A percentile compares a stretch with the other conserved stretches of the same genome.
These are phyloP conservation scores for Tachycineta bicolor DNA, from an alignment of 2,113 vertebrate species.

Conservation along the genomic window DNA sequence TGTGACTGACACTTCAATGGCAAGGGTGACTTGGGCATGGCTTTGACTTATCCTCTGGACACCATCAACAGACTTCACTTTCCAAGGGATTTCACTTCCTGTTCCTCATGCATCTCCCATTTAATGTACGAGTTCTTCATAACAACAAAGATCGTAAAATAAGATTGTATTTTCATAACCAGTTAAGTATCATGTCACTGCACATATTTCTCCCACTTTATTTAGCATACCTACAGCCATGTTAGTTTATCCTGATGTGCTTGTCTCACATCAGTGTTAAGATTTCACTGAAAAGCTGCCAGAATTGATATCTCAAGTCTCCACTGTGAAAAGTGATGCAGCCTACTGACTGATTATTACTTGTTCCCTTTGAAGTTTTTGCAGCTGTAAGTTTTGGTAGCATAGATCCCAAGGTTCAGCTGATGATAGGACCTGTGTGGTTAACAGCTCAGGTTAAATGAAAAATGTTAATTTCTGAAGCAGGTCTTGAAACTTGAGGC, in stretches of 20 bases:
- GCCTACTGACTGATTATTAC: neutral
- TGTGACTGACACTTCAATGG: neutral
- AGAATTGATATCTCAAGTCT: neutral
- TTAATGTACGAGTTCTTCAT: neutral
- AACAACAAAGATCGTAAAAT: neutral
- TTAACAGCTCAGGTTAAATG: neutral
- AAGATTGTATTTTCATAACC: neutral
- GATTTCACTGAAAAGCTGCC: neutral
- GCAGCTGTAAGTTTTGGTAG: neutral
- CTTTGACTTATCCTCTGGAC: neutral
- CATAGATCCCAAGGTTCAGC: neutral
- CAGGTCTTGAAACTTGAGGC: neutral
- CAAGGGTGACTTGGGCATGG: neutral
- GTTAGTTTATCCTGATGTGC: neutral
- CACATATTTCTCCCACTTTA: neutral
- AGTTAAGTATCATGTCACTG: neutral
- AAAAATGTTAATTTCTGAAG: neutral
- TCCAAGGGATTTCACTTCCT: neutral
- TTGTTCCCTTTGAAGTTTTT: neutral
- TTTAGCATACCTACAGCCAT: neutral
- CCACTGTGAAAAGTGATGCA: neutral
- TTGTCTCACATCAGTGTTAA: neutral
- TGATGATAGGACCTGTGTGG: neutral
- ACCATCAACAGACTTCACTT: neutral
- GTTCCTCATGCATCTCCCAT: neutral